phyloP scores from a whole-genome alignment of 2,113 vertebrate species.

The Steatornis caripensis region DNA sequence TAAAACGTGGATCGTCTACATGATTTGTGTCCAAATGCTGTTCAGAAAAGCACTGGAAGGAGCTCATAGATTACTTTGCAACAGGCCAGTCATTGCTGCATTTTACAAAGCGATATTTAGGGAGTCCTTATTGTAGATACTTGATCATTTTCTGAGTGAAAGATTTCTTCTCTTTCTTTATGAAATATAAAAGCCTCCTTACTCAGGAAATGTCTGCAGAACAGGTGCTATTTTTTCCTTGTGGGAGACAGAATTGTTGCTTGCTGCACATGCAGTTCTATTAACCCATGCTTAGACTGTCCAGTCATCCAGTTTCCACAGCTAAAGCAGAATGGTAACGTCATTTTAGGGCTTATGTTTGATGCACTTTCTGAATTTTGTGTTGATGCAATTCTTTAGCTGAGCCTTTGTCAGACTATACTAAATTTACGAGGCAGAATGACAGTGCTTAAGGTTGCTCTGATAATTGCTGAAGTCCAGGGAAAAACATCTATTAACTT shows the following conservation, averaged over 20 bases:
- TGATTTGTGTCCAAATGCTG: not conserved
- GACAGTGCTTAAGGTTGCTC: not conserved
- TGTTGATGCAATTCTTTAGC: not conserved
- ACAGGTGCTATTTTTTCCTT: not conserved
- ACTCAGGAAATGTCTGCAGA: not conserved
- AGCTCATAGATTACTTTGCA: not conserved
- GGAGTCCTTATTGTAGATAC: not conserved
- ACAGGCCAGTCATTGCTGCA: not conserved
- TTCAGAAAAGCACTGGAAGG: not conserved
- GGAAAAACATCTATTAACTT: not conserved
- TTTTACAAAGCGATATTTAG: not conserved
- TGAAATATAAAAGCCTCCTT: not conserved
- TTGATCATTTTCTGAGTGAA: not conserved
- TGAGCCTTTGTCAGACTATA: not conserved
- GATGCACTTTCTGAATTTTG: not conserved
- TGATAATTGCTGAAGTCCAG: not conserved
- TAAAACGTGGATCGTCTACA: not conserved
- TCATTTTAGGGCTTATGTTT: not conserved
- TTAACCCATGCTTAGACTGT: not conserved
- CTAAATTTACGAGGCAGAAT: not conserved
- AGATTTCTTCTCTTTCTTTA: not conserved
- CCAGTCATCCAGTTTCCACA: not conserved
- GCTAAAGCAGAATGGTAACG: not conserved
- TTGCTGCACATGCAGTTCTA: not conserved
- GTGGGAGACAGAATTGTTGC: not conserved